Evolutionary conservation across 1,140 invertebrate genomes (phyloP).

Genomic region (Metaphire vulgaris): DNA sequence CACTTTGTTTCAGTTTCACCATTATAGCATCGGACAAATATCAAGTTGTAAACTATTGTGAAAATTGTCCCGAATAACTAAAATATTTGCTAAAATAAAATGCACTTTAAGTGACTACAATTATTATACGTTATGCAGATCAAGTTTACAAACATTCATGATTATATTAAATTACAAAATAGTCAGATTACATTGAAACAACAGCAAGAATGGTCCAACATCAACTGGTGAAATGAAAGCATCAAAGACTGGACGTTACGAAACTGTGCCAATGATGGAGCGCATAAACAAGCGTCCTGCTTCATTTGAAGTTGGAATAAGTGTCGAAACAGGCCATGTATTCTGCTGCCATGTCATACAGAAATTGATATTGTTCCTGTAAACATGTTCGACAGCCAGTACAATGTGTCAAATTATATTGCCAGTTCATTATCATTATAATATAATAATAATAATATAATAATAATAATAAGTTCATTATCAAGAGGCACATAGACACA

Average conservation of each 20-base stretch:
- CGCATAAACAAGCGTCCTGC: neutral
- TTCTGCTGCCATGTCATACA: slow-evolving; percentile 30
- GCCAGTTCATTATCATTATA: too few species aligned
- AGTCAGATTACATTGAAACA: neutral
- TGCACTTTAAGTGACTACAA: neutral
- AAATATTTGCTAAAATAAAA: neutral
- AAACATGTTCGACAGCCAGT: slow-evolving; percentile 18
- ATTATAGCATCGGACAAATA: too few species aligned
- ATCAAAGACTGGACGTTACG: too few species aligned
- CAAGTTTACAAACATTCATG: neutral
- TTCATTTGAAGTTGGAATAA: slow-evolving; percentile 32
- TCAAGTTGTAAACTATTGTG: too few species aligned
- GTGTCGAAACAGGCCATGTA: slow-evolving; percentile 33
- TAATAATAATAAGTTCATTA: too few species aligned
- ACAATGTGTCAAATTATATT: slow-evolving; percentile 5
- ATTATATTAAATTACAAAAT: neutral
- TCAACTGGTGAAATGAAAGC: too few species aligned
- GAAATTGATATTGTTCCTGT: slow-evolving; percentile 32
- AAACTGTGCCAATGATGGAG: too few species aligned
- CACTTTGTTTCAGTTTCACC: too few species aligned
- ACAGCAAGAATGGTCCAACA: neutral
- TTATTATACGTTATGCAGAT: neutral
- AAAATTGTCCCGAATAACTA: neutral
- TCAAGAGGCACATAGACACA: too few species aligned
- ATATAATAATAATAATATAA: too few species aligned